These are phyloP conservation scores for Gyps fulvus DNA, from an alignment of 2,113 vertebrate genomes.

Conservation along the genomic window DNA sequence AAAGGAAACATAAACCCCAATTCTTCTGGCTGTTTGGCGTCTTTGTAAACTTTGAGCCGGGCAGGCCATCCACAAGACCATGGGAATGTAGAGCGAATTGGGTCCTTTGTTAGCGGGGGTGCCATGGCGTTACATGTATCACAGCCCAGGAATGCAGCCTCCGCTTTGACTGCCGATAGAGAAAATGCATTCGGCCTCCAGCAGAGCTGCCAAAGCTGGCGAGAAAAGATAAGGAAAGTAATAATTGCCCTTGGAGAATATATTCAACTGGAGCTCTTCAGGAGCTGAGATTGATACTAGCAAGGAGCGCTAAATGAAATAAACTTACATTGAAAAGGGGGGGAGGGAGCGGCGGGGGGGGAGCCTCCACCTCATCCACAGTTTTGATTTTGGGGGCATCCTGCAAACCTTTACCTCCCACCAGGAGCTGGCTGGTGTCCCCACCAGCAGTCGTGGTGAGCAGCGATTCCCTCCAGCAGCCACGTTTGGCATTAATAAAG, in stretches of 20 bases:
- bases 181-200: constrained; percentile 62
- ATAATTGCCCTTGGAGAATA: constrained; percentile 29
- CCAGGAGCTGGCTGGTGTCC: constrained; percentile 15
- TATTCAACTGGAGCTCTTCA: background rate
- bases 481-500: background rate
- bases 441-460: background rate
- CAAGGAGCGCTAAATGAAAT: background rate
- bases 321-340: background rate
- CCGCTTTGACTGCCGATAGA: constrained; percentile 52
- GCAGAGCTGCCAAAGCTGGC: constrained; percentile 53
- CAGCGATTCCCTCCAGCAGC: background rate
- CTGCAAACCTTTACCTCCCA: constrained; percentile 9
- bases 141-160: constrained; percentile 68
- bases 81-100: constrained; percentile 74
- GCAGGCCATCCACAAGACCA: constrained; percentile 73
- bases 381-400: background rate
- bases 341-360: no score
- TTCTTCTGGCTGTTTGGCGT: constrained; percentile 77
- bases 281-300: background rate
- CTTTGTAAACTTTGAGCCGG: constrained; percentile 74
- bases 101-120: constrained; percentile 67
- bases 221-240: constrained; percentile 60
- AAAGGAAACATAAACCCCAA: constrained; percentile 78
- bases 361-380: background rate
- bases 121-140: constrained; percentile 67